A percentile compares a stretch with the other conserved stretches of the same genome.
These are phyloP conservation scores for Apotomis turbidana DNA, from an alignment of 2,888 invertebrate genomes.

Conservation along the genomic window DNA sequence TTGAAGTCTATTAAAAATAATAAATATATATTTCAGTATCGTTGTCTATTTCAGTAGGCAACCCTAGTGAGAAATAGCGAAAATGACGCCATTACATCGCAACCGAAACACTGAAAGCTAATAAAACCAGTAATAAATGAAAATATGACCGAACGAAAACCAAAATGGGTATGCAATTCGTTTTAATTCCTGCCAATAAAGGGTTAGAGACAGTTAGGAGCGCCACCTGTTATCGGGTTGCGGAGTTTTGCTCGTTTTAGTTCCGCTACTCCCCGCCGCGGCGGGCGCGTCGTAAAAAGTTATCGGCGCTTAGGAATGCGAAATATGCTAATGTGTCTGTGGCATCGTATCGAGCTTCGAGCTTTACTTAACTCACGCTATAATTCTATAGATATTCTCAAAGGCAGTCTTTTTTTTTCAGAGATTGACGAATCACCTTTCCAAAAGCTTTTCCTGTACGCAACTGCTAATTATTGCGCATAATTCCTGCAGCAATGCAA, in stretches of 20 bases:
- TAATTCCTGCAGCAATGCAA: not conserved
- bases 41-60: not conserved
- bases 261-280: conserved; percentile 56
- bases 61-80: conserved; percentile 39
- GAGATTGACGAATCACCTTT: no score
- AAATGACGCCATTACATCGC: conserved; percentile 51
- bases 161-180: conserved; percentile 51
- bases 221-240: conserved; percentile 66
- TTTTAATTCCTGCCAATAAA: conserved; percentile 58
- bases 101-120: conserved; percentile 49
- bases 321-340: conserved; percentile 17
- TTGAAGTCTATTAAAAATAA: no score
- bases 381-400: no score
- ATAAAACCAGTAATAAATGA: conserved; percentile 60
- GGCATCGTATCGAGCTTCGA: not conserved
- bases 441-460: not conserved
- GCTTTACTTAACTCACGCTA: no score
- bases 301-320: conserved; percentile 41
- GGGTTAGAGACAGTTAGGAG: conserved; percentile 53
- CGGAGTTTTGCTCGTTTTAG: conserved; percentile 60
- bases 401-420: no score
- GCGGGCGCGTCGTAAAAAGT: conserved; percentile 57
- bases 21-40: no score
- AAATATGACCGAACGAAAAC: conserved; percentile 57
- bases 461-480: conserved; percentile 6